Conservation (phyloP, 2,888 invertebrate genomes). For the Nemapogon koenigi region DNA sequence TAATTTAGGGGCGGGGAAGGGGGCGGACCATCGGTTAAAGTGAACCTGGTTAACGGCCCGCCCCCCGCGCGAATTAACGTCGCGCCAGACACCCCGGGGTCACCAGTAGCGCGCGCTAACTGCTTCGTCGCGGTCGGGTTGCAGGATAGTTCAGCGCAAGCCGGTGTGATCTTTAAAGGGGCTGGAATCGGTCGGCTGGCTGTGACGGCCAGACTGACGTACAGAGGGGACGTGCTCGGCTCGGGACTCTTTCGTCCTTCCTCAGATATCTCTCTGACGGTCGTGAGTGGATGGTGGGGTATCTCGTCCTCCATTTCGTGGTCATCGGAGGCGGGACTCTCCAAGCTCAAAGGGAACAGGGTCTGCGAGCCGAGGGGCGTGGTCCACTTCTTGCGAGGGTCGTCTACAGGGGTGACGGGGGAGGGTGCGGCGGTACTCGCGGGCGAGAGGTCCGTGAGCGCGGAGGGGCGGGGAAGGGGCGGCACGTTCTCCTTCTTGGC, state of each 20-base stretch:
- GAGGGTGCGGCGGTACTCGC: slow-evolving; percentile 16
- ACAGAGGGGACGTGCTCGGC: slow-evolving; percentile 43
- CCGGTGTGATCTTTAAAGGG: slow-evolving; percentile 18
- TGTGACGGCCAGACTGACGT: slow-evolving; percentile 46
- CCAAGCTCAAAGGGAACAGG: slow-evolving; percentile 72
- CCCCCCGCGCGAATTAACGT: slow-evolving; percentile 16
- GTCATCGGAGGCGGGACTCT: slow-evolving; percentile 66
- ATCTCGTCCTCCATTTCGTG: slow-evolving; percentile 30
- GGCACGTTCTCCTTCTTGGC: slow-evolving; percentile 25
- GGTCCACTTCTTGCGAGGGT: slow-evolving; percentile 29
- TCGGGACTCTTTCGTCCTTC: slow-evolving; percentile 24
- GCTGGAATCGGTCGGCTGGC: slow-evolving; percentile 19
- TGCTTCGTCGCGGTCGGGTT: slow-evolving; percentile 55
- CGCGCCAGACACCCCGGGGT: slow-evolving; percentile 21
- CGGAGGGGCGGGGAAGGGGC: slow-evolving; percentile 33
- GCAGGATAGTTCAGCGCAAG: slow-evolving; percentile 26
- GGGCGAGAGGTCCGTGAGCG: slow-evolving; percentile 17
- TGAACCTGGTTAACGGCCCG: slow-evolving; percentile 20
- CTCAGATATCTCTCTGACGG: slow-evolving; percentile 44
- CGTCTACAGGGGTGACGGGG: slow-evolving; percentile 26
- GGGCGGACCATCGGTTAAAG: slow-evolving; percentile 12
- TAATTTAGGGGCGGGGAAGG: slow-evolving; percentile 30
- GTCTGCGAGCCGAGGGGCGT: slow-evolving; percentile 69
- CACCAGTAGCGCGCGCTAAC: slow-evolving; percentile 23
- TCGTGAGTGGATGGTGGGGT: slow-evolving; percentile 29